Evolutionary conservation across 2,797 vertebrate genomes (phyloP), one percentile per base, ranked within the genome.

Genomic region (Salmo trutta): DNA sequence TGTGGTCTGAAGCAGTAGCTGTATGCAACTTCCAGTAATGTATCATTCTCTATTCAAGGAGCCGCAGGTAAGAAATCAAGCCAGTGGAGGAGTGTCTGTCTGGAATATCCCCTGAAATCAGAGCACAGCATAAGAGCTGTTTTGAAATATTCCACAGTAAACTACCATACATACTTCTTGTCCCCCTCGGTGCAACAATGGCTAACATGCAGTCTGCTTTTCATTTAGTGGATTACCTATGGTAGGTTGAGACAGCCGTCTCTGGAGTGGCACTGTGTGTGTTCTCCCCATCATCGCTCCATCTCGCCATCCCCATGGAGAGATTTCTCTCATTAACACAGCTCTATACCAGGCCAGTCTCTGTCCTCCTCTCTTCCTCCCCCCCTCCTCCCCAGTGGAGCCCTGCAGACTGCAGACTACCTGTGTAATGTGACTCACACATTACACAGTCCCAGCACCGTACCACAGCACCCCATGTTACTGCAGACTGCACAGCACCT

Each of bases 171-270:
- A 89, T 88, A 90, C 86, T 87, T 90, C 84, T 87, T 91, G 80
- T 73, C 83, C 89, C 86, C 85, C 85, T 88, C 78, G 79, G 87
- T 81, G 84, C 86, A 92, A 88, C 87, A 90, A 88, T 88, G 36
- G 88, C 91, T 91, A 80, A 86, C 79, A 77, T 79, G 83, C 79
- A 73, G 89, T 92, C 93, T 95, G 93, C 92, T 93, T 94, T 94
- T 93, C 88, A 93, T 94, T 94, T 93, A 90, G 82, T 80, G 90
- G 92, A 77, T 92, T 91, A 93, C 91, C 91, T 90, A 89, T 78
- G 88, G 89, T 89, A 91, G 88, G 89, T 88, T 85, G 89, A 88
- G 77, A 87, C 87, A 91, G 91, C 89, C 88, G 71, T 91, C 89
- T 92, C 90, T 88, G 41, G 88, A 88, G 88, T 81, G 76, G 83